Evolutionary conservation across 2,888 invertebrate genomes (phyloP).

Genomic region (Uropetala carovei): DNA sequence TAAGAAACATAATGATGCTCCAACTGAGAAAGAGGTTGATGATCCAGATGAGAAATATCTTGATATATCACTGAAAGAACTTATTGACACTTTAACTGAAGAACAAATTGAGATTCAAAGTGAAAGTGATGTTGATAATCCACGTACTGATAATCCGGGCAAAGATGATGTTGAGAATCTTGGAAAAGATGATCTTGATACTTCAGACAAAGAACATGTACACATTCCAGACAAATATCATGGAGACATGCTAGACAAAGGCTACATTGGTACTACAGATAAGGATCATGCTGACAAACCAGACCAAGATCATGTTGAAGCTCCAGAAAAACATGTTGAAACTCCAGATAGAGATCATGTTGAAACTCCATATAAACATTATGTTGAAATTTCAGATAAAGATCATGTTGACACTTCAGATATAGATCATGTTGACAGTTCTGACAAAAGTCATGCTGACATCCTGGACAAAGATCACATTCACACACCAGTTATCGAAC

Average conservation of each 20-base stretch:
- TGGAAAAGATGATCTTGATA: background rate
- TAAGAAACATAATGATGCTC: background rate
- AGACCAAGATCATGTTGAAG: too few relatives aligned
- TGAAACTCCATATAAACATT: background rate
- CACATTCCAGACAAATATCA: background rate
- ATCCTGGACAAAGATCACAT: background rate
- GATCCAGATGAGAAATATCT: too few relatives aligned
- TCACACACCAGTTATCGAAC: background rate
- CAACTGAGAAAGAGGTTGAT: too few relatives aligned
- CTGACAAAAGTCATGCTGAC: background rate
- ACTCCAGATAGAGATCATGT: background rate
- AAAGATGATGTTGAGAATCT: background rate
- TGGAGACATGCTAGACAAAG: too few relatives aligned
- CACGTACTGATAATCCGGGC: too few relatives aligned
- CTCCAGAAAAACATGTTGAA: too few relatives aligned
- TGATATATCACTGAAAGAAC: too few relatives aligned
- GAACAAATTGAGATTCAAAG: too few relatives aligned
- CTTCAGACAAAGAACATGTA: background rate
- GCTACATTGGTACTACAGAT: too few relatives aligned
- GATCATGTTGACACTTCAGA: background rate
- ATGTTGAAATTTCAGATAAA: background rate
- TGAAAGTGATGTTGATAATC: too few relatives aligned
- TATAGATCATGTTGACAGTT: background rate
- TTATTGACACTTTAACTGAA: too few relatives aligned
- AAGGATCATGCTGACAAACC: too few relatives aligned